Conservation (phyloP, 2,113 vertebrate species). For the Eclectus roratus region DNA sequence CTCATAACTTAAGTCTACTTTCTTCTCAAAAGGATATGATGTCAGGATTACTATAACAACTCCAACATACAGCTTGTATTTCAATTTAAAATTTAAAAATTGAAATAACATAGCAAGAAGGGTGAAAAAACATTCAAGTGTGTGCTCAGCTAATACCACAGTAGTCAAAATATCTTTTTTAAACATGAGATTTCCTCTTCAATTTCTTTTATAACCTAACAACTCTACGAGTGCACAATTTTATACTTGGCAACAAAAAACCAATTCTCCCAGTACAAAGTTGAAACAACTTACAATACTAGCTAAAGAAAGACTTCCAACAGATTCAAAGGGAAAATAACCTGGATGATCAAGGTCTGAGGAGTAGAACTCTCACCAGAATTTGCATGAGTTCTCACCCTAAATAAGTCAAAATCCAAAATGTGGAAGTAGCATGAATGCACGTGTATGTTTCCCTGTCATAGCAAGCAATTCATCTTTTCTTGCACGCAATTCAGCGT, state of each 20-base stretch:
- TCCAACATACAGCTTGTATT: neutral
- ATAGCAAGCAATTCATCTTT: neutral
- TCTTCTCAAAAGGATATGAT: neutral
- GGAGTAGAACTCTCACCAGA: neutral
- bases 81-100: neutral
- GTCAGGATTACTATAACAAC: neutral
- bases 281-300: neutral
- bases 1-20: neutral
- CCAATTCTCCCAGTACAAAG: neutral
- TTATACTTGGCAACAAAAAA: neutral
- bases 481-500: neutral
- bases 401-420: neutral
- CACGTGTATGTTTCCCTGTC: rapidly evolving
- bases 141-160: neutral
- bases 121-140: neutral
- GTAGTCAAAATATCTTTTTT: neutral
- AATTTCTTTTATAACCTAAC: neutral
- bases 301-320: neutral
- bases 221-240: neutral
- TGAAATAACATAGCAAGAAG: neutral
- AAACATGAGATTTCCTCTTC: neutral
- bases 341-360: neutral
- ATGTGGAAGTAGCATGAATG: neutral
- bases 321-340: neutral
- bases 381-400: neutral